These are phyloP conservation scores for Taenaris catops DNA, from an alignment of 2,888 invertebrate genomes.

Conservation along the genomic window DNA sequence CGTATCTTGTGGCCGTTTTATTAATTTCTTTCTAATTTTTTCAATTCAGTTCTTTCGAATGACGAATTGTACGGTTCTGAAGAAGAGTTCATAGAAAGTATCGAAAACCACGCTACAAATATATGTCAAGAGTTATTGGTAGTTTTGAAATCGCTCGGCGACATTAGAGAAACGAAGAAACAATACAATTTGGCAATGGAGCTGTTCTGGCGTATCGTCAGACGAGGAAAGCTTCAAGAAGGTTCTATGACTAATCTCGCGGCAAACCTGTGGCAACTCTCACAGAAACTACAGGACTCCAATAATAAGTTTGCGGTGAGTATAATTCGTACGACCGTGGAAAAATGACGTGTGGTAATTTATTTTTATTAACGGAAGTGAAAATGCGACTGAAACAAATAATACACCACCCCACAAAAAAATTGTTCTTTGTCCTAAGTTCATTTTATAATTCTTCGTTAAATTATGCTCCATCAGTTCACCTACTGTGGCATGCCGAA, in stretches of 20 bases:
- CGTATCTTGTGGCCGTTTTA: no score
- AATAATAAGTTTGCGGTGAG: constrained; percentile 54
- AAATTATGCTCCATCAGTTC: no score
- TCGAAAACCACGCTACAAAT: constrained; percentile 87
- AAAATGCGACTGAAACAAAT: no score
- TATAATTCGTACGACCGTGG: no score
- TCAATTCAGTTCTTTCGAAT: constrained; percentile 89
- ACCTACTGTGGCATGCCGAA: no score
- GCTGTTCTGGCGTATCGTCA: constrained; percentile 83
- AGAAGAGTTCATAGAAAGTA: constrained; percentile 89
- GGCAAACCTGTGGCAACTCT: constrained; percentile 89
- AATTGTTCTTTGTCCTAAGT: no score
- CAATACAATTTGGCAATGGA: constrained; percentile 88
- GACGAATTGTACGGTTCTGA: constrained; percentile 95
- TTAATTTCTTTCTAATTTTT: no score
- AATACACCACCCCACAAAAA: no score
- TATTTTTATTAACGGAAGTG: no score
- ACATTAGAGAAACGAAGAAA: constrained; percentile 81
- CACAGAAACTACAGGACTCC: constrained; percentile 79
- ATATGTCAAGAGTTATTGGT: constrained; percentile 88
- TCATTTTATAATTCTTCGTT: no score
- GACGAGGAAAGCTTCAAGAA: constrained; percentile 81
- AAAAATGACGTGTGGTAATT: no score
- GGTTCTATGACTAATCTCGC: constrained; percentile 84
- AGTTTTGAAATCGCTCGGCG: constrained; percentile 84